A percentile compares a stretch with the other conserved stretches of the same genome.
These are phyloP conservation scores for Meganola albula DNA, from an alignment of 2,888 invertebrate species.

Conservation along the genomic window DNA sequence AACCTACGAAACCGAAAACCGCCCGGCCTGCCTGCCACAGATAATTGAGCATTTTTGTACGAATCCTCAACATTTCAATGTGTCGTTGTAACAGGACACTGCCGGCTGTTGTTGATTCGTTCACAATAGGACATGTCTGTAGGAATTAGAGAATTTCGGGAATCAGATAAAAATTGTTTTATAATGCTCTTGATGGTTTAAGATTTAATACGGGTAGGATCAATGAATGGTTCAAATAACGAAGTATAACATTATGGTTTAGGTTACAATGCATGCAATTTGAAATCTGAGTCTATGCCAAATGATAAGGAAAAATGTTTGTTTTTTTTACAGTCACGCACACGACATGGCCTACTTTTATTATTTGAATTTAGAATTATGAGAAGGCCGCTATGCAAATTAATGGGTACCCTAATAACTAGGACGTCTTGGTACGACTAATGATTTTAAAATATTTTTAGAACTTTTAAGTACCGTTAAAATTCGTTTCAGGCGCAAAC, in stretches of 20 bases:
- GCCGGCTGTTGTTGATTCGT: slow-evolving; percentile 35
- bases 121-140: slow-evolving; percentile 39
- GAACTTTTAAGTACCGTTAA: too few species aligned
- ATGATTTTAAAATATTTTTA: too few species aligned
- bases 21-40: slow-evolving; percentile 25
- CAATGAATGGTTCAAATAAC: not conserved
- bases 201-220: not conserved
- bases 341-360: too few species aligned
- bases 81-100: slow-evolving; percentile 31
- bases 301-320: too few species aligned
- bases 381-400: too few species aligned
- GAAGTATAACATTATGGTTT: not conserved
- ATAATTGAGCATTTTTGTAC: slow-evolving; percentile 29
- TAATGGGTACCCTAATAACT: too few species aligned
- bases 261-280: not conserved
- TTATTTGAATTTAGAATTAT: too few species aligned
- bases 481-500: too few species aligned
- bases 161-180: slow-evolving; percentile 17
- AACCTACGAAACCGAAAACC: slow-evolving; percentile 21
- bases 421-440: too few species aligned
- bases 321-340: too few species aligned
- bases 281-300: too few species aligned
- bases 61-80: slow-evolving; percentile 20
- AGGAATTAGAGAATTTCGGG: slow-evolving; percentile 33
- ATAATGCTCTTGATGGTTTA: not conserved